Conservation (phyloP, 2,113 vertebrate species). For the Miniopterus natalensis region DNA sequence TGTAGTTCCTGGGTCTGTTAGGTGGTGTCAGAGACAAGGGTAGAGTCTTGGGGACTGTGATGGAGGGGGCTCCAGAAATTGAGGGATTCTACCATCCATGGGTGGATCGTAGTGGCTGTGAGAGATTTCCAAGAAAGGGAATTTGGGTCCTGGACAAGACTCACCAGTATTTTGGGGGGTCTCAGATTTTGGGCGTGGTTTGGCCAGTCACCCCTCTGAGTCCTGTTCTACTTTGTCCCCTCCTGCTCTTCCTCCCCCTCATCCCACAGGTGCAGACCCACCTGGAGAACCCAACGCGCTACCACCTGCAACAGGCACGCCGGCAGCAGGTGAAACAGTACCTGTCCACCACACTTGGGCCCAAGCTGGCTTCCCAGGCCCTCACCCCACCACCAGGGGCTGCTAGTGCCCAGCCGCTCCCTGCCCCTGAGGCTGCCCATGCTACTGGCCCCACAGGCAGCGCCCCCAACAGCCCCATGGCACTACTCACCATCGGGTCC, state of each 20-base stretch:
- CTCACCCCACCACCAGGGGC: conserved; percentile 86
- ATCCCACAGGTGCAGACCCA: conserved; percentile 91
- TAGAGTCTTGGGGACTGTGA: background rate
- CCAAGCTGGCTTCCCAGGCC: conserved; percentile 89
- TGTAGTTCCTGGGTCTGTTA: conserved; percentile 10
- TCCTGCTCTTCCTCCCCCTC: background rate
- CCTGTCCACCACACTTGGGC: conserved; percentile 93
- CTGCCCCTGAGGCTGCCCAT: conserved; percentile 84
- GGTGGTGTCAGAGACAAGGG: background rate
- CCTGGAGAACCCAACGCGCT: conserved; percentile 94
- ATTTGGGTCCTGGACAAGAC: conserved; percentile 8
- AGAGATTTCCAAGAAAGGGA: conserved; percentile 52
- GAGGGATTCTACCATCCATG: background rate
- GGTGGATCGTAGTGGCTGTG: background rate
- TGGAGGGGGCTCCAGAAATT: conserved; percentile 14
- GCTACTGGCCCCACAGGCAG: conserved; percentile 88
- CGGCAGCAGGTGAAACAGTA: conserved; percentile 95
- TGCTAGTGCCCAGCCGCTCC: conserved; percentile 86
- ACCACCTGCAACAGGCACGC: conserved; percentile 94
- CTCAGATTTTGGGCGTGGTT: conserved; percentile 20
- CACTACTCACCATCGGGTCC: conserved; percentile 92
- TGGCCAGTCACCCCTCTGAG: background rate
- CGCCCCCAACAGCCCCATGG: conserved; percentile 94
- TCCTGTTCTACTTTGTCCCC: background rate
- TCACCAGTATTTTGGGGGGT: background rate